Evolutionary conservation across 2,888 invertebrate species (phyloP), one percentile per base, ranked within the genome.

Genomic region (Dilophus febrilis): DNA sequence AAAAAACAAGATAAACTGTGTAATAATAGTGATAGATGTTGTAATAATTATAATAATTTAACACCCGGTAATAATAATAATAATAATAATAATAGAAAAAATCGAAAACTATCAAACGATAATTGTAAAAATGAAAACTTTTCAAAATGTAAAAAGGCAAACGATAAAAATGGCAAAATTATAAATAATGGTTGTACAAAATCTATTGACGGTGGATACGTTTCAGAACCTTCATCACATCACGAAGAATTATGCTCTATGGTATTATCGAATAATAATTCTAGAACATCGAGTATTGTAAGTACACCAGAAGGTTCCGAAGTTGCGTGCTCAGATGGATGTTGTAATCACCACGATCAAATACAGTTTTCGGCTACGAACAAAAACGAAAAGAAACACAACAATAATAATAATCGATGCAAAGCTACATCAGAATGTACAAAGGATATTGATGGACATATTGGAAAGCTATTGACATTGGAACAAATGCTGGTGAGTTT

Each of bases 261-360:
- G 10, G 12, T 40, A 18, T 34, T 35, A 28, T 42, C 42, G 4
- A 39, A 42, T 52, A 73, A 73, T 48, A 74, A 74, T 28, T 70
- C 73, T 42, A 68, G 74, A 32, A 77, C 77, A 38, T 83, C 83
- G 17, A 86, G 86, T 48, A 67, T 80, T 44, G 76, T 79, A 49
- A 86, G 84, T 56, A 85, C 87, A 4, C 84, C 87, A 0, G 90
- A 88, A 54, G 87, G 88, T 26, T 88, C 88, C 0, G 90, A 88
- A 55, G 75, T 88, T 40, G 86, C 85, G 1, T 91, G 87, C 61
- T 84, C 81, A 1, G 90, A 90, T 55, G 81, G 81, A 32, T 82
- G 84, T 56, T 90, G 90, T 61, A 83, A 82, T 56, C 77, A 79
- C 50, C 81, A 81, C 14, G 49, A 54, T 5, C 41, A 28, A 33